Percentiles rank a stretch among this genome's conserved stretches.
Evolutionary conservation across 2,113 vertebrate genomes (phyloP).

Genomic region (Danio rerio): GRCz12tu NC_133178.1:17029001-17029500

Average conservation of each 20-base stretch:
- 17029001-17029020: no score
- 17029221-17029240: background rate
- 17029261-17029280: background rate
- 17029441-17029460: no score
- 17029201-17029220: background rate
- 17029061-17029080: no score
- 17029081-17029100: no score
- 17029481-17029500: no score
- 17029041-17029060: no score
- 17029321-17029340: background rate
- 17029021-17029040: no score
- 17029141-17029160: background rate
- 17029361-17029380: background rate
- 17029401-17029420: no score
- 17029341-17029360: background rate
- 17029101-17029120: no score
- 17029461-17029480: no score
- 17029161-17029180: slow-evolving; percentile 12
- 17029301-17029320: background rate
- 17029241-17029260: background rate
- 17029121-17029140: background rate
- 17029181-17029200: background rate
- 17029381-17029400: no score
- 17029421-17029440: no score
- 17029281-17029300: slow-evolving; percentile 8